A percentile compares a stretch with the other conserved stretches of the same genome.
Evolutionary conservation across 2,888 invertebrate genomes (phyloP).

Genomic region (Cacoxenus indagator): DNA sequence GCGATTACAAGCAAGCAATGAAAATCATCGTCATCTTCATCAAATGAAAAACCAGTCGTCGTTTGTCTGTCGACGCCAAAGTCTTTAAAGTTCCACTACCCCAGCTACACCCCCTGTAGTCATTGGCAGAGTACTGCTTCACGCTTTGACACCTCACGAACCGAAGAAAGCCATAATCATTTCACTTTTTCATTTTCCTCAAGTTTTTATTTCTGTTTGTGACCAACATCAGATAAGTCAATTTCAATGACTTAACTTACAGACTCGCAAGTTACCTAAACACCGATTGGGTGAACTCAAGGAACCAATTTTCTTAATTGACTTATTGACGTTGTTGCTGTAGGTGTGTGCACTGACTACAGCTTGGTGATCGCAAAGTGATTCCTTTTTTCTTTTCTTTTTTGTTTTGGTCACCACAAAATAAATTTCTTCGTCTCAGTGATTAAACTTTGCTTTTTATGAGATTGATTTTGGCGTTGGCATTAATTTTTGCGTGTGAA

Average conservation of each 20-base stretch:
- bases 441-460: slow-evolving; percentile 8
- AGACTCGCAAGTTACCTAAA: slow-evolving; percentile 31
- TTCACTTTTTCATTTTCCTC: not conserved
- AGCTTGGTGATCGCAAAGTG: not conserved
- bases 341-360: not conserved
- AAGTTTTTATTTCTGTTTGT: not conserved
- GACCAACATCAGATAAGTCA: slow-evolving; percentile 18
- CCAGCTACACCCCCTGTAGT: not conserved
- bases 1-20: slow-evolving; percentile 25
- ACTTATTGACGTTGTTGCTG: slow-evolving; percentile 44
- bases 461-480: slow-evolving; percentile 5
- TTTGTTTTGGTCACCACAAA: not conserved
- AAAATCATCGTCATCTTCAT: slow-evolving; percentile 14
- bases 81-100: slow-evolving; percentile 28
- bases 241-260: slow-evolving; percentile 13
- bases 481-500: not conserved
- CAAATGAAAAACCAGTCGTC: not conserved
- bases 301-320: slow-evolving; percentile 59
- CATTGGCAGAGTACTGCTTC: too few relatives aligned
- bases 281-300: slow-evolving; percentile 28
- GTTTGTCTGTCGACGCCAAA: slow-evolving; percentile 28
- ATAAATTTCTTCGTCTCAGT: not conserved
- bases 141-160: slow-evolving; percentile 48
- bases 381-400: not conserved
- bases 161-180: slow-evolving; percentile 33